Evolutionary conservation across 2,888 invertebrate genomes (phyloP).

Genomic region (Pinctada fucata): DNA sequence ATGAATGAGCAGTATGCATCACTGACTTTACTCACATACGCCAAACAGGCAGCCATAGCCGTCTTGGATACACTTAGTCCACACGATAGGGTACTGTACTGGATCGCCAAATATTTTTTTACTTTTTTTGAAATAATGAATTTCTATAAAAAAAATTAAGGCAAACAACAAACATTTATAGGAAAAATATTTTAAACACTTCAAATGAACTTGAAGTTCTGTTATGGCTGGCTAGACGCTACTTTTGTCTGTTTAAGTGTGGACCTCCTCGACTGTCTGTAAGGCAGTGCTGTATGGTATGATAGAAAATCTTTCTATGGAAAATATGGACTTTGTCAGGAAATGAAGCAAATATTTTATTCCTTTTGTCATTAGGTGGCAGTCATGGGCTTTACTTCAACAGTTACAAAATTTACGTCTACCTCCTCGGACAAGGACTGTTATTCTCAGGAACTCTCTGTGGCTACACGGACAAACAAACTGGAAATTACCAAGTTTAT

Average conservation of each 20-base stretch:
- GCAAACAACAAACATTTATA: too few relatives aligned
- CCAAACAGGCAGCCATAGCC: slow-evolving; percentile 27
- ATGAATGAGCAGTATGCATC: slow-evolving; percentile 7
- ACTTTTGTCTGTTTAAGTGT: too few relatives aligned
- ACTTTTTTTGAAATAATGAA: not conserved
- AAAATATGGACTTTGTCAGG: too few relatives aligned
- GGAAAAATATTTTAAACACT: too few relatives aligned
- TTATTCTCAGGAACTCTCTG: not conserved
- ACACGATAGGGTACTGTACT: slow-evolving; percentile 26
- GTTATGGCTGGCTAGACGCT: too few relatives aligned
- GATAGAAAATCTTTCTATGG: too few relatives aligned
- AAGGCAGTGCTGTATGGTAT: too few relatives aligned
- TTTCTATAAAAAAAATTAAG: not conserved
- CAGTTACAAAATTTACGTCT: not conserved
- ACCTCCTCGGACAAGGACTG: not conserved
- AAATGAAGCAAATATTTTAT: too few relatives aligned
- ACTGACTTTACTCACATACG: slow-evolving; percentile 12
- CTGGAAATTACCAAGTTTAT: not conserved
- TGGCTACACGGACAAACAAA: not conserved
- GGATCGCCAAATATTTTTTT: not conserved
- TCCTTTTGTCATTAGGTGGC: not conserved
- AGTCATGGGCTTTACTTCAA: not conserved
- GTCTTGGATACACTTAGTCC: slow-evolving; percentile 32
- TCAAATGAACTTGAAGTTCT: too few relatives aligned
- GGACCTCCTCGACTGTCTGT: too few relatives aligned